A percentile compares a stretch with the other conserved stretches of the same genome.
phyloP scores from a whole-genome alignment of 1,140 invertebrate species.

The Glossosoma conforme region DNA sequence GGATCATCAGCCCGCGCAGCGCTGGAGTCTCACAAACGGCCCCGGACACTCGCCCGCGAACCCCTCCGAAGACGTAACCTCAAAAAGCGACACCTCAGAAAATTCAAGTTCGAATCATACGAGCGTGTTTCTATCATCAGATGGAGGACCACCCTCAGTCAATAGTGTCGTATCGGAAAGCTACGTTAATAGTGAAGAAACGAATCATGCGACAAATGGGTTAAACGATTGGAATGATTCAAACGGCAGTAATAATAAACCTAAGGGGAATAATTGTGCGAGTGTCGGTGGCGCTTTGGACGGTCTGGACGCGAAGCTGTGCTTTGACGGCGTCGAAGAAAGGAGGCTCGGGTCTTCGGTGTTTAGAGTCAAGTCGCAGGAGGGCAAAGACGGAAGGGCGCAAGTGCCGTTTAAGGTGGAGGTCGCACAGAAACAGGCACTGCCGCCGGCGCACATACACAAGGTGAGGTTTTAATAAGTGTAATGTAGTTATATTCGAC shows the following conservation, averaged over 20 bases:
- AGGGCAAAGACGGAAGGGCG: slow-evolving; percentile 9
- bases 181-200: slow-evolving; percentile 9
- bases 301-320: too few relatives aligned
- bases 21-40: slow-evolving; percentile 20
- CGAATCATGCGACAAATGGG: slow-evolving; percentile 22
- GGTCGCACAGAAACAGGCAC: not conserved
- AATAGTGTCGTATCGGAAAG: slow-evolving; percentile 10
- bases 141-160: slow-evolving; percentile 19
- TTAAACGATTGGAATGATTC: slow-evolving; percentile 25
- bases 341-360: slow-evolving; percentile 12
- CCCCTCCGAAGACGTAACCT: not conserved
- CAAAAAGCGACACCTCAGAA: slow-evolving; percentile 8
- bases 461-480: too few relatives aligned
- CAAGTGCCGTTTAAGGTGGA: not conserved
- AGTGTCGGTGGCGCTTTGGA: too few relatives aligned
- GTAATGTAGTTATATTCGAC: too few relatives aligned
- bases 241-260: slow-evolving; percentile 16
- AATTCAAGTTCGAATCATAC: slow-evolving; percentile 26
- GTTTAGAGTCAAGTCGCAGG: slow-evolving; percentile 12
- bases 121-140: slow-evolving; percentile 25
- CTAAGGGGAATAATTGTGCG: too few relatives aligned
- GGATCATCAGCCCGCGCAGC: not conserved
- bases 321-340: too few relatives aligned
- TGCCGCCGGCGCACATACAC: too few relatives aligned
- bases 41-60: not conserved